Evolutionary conservation across 2,113 vertebrate species (phyloP).

Genomic region (Scortum barcoo): DNA sequence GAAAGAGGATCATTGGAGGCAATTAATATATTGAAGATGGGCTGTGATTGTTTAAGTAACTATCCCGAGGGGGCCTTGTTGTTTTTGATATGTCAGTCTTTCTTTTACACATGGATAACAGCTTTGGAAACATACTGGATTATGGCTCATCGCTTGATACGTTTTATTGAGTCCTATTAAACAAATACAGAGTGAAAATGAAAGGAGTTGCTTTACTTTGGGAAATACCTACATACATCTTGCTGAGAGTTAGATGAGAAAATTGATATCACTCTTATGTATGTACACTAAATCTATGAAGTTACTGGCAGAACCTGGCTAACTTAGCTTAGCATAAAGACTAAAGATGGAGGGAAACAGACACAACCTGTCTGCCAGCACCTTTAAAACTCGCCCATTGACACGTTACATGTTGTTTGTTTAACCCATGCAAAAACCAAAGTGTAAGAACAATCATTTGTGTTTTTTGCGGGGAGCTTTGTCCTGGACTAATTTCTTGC

Average conservation of each 20-base stretch:
- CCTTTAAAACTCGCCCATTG: neutral
- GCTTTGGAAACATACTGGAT: neutral
- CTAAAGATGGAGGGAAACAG: neutral
- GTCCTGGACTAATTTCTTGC: neutral
- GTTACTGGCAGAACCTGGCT: neutral
- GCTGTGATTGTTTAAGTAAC: slow-evolving; percentile 13
- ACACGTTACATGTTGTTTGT: neutral
- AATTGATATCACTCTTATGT: no score
- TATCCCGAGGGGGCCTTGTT: neutral
- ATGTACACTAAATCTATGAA: neutral
- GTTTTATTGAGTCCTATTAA: neutral
- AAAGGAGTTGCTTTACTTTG: neutral
- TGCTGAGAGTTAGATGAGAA: neutral
- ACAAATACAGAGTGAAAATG: slow-evolving; percentile 9
- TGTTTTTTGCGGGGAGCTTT: neutral
- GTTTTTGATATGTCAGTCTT: slow-evolving; percentile 9
- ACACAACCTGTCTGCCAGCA: neutral
- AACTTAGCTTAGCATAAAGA: neutral
- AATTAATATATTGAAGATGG: slow-evolving; percentile 24
- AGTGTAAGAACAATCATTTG: neutral
- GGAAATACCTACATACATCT: neutral
- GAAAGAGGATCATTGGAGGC: slow-evolving; percentile 25
- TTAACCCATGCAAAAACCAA: neutral
- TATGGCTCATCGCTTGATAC: neutral
- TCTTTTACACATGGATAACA: neutral